Percentiles rank a stretch among this genome's conserved stretches.
Evolutionary conservation across 2,888 invertebrate species (phyloP).

Genomic region (Phengaris arion): DNA sequence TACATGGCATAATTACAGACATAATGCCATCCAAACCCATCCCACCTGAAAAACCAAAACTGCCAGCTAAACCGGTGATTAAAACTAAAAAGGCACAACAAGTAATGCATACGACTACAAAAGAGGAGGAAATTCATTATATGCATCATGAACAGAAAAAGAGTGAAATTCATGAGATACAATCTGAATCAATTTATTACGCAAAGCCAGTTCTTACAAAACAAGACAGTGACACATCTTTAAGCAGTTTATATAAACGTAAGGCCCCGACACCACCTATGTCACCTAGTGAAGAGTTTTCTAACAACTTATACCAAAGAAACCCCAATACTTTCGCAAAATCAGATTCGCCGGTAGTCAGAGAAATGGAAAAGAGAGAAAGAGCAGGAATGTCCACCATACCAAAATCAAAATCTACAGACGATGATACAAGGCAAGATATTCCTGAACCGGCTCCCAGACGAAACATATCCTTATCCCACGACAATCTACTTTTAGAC

Average conservation of each 20-base stretch:
- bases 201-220: slow-evolving; percentile 75
- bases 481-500: slow-evolving; percentile 83
- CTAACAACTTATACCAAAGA: slow-evolving; percentile 79
- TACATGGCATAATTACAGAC: slow-evolving; percentile 82
- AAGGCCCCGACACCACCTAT: slow-evolving; percentile 88
- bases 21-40: slow-evolving; percentile 79
- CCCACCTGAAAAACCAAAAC: slow-evolving; percentile 85
- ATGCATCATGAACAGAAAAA: slow-evolving; percentile 58
- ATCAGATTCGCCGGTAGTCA: slow-evolving; percentile 83
- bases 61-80: slow-evolving; percentile 79
- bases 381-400: slow-evolving; percentile 70
- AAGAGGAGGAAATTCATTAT: slow-evolving; percentile 56
- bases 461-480: slow-evolving; percentile 85
- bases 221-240: slow-evolving; percentile 78
- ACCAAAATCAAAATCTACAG: slow-evolving; percentile 54
- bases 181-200: slow-evolving; percentile 65
- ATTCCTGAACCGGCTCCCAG: slow-evolving; percentile 84
- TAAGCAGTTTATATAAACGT: slow-evolving; percentile 82
- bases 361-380: slow-evolving; percentile 88
- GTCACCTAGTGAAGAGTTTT: slow-evolving; percentile 72
- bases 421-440: slow-evolving; percentile 61
- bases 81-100: slow-evolving; percentile 74
- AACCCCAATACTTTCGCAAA: slow-evolving; percentile 78
- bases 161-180: slow-evolving; percentile 65
- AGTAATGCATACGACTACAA: slow-evolving; percentile 72